Conservation (phyloP, 2,113 vertebrate species). For the Gavia stellata region DNA sequence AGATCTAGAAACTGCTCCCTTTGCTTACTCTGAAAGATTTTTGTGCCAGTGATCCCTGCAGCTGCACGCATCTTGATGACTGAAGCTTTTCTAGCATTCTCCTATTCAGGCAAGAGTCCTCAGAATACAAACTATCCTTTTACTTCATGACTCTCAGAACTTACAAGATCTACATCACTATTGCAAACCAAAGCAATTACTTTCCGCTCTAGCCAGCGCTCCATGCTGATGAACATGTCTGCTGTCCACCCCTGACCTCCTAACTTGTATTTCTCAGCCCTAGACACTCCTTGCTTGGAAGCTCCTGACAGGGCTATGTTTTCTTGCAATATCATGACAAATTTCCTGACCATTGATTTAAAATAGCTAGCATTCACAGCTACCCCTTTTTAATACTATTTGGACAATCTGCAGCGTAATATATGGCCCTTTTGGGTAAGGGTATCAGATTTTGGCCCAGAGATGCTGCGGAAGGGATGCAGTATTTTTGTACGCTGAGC, state of each 20-base stretch:
- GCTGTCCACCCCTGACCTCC: background rate
- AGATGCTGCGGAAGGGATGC: conserved; percentile 34
- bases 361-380: background rate
- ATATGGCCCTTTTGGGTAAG: background rate
- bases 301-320: background rate
- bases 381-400: background rate
- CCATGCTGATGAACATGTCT: background rate
- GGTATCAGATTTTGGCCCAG: conserved; percentile 18
- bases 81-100: conserved; percentile 40
- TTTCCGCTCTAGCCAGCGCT: background rate
- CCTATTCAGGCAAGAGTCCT: background rate
- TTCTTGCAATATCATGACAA: background rate
- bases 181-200: background rate
- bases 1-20: conserved; percentile 30
- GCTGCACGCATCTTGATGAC: conserved; percentile 19
- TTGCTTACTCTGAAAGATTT: conserved; percentile 49
- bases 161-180: background rate
- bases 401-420: background rate
- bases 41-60: conserved; percentile 46
- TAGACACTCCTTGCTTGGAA: background rate
- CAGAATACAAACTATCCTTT: conserved; percentile 31
- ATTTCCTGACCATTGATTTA: background rate
- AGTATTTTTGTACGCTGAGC: conserved; percentile 46
- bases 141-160: background rate
- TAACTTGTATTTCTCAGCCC: background rate